Evolutionary conservation across 2,888 invertebrate species (phyloP), one percentile per base, ranked within the genome.

Genomic region (Amphimallon solstitiale): DNA sequence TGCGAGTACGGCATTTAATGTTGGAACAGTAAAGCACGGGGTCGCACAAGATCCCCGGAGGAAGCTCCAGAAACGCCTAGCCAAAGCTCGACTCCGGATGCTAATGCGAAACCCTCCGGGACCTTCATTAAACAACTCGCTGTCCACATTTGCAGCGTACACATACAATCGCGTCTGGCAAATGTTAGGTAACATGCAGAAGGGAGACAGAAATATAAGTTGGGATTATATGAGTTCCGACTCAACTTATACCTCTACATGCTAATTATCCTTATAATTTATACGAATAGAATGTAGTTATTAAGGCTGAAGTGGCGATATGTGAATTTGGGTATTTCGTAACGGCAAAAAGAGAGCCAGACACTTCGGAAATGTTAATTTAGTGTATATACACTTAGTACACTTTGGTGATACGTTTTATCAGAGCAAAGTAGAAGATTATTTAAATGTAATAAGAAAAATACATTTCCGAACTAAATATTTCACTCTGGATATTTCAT

Each of bases 101-200:
- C 77, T 80, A 80, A 80, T 79, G 76, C 76, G 76, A 75, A 75
- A 72, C 72, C 72, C 80, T 76, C 76, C 68, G 68, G 77, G 79
- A 79, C 77, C 77, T 78, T 79, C 79, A 80, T 80, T 79, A 79
- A 79, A 79, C 79, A 79, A 80, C 77, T 80, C 75, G 77, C 78
- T 78, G 78, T 78, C 78, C 77, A 76, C 77, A 76, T 78, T 78
- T 74, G 77, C 77, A 75, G 75, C 38, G 40, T 40, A 17, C 62
- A 38, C 54, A 51, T 12, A 54, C 52, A 14, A 35, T 51, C 49
- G 43, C 51, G 51, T 35, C 51, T 51, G 29, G 51, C 35, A 51
- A 51, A 51, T 51, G 34, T 29, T 34, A 51, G 34, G 15, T 51
- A 51, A 14, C 63, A 46, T 29, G 43, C 40, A 45, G 52, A 29